Base-by-base conservation (phyloP, 30 jellyfish, hydroid and myxozoan species). In the Turritopsis dohrnii region DNA sequence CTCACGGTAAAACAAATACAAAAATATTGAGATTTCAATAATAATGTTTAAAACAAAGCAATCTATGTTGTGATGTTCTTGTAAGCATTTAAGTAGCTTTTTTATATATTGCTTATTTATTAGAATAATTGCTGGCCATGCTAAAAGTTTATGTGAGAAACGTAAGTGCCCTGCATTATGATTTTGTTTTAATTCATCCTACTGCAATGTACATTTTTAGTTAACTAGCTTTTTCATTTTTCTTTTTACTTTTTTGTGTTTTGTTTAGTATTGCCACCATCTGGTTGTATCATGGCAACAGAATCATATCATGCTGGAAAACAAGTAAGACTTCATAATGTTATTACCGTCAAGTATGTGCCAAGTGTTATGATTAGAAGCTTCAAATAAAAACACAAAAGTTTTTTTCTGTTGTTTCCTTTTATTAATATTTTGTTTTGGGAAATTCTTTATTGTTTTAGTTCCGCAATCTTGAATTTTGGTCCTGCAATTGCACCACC, bases 401-500 rank as follows among this genome's bases (percentile, higher is more conserved):
- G n/a, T n/a, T n/a, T n/a, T n/a, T n/a, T n/a, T n/a, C n/a, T 41
- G 60, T 41, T 41, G 60, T 41, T 41, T 41, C 13, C 13, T 41
- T 5, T 41, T 41, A 13, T 3, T 41, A 13, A 41, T 41, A 13
- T 41, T 5, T 41, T 41, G 60, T 41, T 41, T 41, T 41, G 9
- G 5, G 5, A 41, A n/a, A n/a, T n/a, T 41, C 60, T 3, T 41
- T 41, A 41, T 41, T 41, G 19, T 27, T 69, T 7, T 74, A 74
- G 83, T 41, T n/a, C 24, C 83, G 83, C 24, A 74, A 29, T 1
- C 83, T 74, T 74, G 83, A 74, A n/a, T 9, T 74, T 41, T 74
- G 83, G 83, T 74, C 83, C 16, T 74, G 83, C 8, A 74, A 24
- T 23, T 74, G 83, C 23, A 16, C 83, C 26, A 26, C 24, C 65